These are phyloP conservation scores for Dione juno DNA, from an alignment of 2,888 invertebrate genomes.

Conservation along the genomic window DNA sequence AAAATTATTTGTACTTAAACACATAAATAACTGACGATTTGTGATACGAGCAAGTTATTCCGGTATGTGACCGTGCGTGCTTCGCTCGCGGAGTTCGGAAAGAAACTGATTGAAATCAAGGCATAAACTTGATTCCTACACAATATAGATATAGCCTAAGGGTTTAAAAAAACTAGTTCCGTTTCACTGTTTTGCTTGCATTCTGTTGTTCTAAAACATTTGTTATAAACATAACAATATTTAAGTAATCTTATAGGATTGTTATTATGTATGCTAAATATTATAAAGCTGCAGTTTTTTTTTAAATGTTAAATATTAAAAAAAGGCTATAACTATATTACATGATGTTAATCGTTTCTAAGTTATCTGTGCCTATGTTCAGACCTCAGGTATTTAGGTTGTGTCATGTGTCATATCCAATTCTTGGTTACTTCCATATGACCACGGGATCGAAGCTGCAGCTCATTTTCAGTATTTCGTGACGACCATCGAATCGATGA, in stretches of 20 bases:
- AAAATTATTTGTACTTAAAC: not conserved
- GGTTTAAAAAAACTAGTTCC: constrained; percentile 38
- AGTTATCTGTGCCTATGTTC: too few relatives aligned
- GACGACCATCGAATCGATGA: not conserved
- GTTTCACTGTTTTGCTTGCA: constrained; percentile 23
- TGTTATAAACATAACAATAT: not conserved
- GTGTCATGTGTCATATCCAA: too few relatives aligned
- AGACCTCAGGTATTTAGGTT: too few relatives aligned
- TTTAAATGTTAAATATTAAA: too few relatives aligned
- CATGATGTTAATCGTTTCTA: too few relatives aligned
- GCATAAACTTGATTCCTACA: constrained; percentile 41
- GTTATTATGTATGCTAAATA: not conserved
- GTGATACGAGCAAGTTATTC: constrained; percentile 8
- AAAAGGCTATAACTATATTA: too few relatives aligned
- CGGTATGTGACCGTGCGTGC: constrained; percentile 51
- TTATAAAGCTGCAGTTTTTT: too few relatives aligned
- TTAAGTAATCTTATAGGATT: not conserved
- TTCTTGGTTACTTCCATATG: too few relatives aligned
- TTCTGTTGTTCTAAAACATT: constrained; percentile 10
- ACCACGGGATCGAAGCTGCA: too few relatives aligned
- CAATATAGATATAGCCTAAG: constrained; percentile 25
- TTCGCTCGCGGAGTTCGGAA: constrained; percentile 47
- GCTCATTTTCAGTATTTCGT: not conserved
- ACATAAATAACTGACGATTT: not conserved
- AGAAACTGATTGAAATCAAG: constrained; percentile 56